Percentiles rank a stretch among this genome's conserved stretches.
These are phyloP conservation scores for Chamaea fasciata DNA, from an alignment of 2,113 vertebrate species.

Conservation along the genomic window DNA sequence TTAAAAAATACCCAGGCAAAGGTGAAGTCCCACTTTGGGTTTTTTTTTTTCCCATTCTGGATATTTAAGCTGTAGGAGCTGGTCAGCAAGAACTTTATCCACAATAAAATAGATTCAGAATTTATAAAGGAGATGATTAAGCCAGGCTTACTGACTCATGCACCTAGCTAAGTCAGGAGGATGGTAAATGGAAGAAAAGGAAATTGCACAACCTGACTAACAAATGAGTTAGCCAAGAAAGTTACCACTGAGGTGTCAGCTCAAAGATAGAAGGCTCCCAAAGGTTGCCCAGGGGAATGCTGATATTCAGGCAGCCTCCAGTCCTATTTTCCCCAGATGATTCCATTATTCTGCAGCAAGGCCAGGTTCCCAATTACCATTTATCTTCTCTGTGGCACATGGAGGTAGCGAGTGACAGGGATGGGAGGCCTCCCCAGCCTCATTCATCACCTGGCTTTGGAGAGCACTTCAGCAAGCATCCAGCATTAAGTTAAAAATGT, in stretches of 20 bases:
- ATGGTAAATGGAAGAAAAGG: background rate
- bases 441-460: background rate
- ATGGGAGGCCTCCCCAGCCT: background rate
- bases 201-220: background rate
- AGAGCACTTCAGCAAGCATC: background rate
- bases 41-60: background rate
- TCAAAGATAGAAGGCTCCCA: background rate
- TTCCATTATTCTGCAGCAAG: background rate
- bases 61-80: background rate
- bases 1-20: background rate
- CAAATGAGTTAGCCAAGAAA: background rate
- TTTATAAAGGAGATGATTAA: conserved; percentile 1
- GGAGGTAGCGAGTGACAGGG: background rate
- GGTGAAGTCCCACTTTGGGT: background rate
- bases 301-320: background rate
- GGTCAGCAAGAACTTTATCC: background rate
- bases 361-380: background rate
- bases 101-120: background rate
- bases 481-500: background rate
- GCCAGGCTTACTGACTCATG: background rate
- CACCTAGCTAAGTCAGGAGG: background rate
- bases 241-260: background rate
- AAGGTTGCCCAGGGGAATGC: background rate
- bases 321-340: background rate
- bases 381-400: background rate